Base-by-base conservation (phyloP, 2,113 vertebrate species). In the Ceyx cyanopectus region DNA sequence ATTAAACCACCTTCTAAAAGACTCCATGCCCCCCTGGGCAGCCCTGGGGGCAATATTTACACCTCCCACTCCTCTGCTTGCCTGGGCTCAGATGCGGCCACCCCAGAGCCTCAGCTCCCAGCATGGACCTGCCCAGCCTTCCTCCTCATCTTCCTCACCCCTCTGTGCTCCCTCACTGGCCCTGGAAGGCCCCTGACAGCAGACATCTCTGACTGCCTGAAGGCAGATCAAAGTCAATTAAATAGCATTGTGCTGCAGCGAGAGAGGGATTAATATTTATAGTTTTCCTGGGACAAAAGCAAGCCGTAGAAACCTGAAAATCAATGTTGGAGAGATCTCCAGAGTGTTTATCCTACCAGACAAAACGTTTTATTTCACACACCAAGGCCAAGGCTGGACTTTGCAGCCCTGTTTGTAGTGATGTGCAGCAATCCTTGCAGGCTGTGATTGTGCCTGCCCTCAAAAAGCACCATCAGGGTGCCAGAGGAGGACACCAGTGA, bases 341-440 rank as follows among this genome's bases (percentile, higher is more conserved):
- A 50, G 50, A 32, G 14, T 45, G 40, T 74, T 77, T 66, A 81
- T 65, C 58, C 34, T 90, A 57, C 48, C 80, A 80, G 27, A 51
- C 37, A 37, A 37, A 37, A 37, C 2, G 1, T 68, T 88, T 86
- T 69, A 92, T 79, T 89, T 92, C 63, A 86, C 75, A 78, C 82
- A 46, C 41, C 84, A 78, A 76, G 37, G 57, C n/a, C 74, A 86
- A 45, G 54, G 46, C 32, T 43, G 67, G 1, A 50, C 69, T 87
- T 93, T 78, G 85, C 51, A 73, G 69, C 70, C 45, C 75, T 87
- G 24, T 54, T 72, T 43, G 72, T 34, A 88, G 75, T 63, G 56
- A 69, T 11, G 61, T 65, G 27, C 56, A 60, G 67, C 88, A 94
- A 81, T 81, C 51, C 40, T 91, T 78, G 50, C 56, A 60, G 56